phyloP scores from a whole-genome alignment of 2,797 vertebrate species.

The Pseudochromis fuscus region DNA sequence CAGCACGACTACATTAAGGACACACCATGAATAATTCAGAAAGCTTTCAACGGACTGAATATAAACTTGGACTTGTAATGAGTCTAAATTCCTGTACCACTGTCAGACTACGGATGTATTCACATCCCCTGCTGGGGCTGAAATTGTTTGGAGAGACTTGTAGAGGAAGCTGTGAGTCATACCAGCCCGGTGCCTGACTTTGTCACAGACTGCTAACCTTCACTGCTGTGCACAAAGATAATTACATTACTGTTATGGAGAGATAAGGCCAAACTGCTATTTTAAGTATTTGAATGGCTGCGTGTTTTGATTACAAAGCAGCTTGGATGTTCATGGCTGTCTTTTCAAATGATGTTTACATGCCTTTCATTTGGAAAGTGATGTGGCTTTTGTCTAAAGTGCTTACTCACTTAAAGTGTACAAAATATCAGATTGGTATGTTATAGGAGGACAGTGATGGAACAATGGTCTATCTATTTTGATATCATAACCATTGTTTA shows the following conservation, averaged over 20 bases:
- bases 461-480: conserved; percentile 30
- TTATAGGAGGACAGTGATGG: conserved; percentile 12
- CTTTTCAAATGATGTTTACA: conserved; percentile 59
- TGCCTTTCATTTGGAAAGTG: conserved; percentile 44
- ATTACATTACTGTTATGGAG: conserved; percentile 75
- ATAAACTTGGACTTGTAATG: conserved; percentile 77
- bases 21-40: conserved; percentile 79
- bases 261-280: conserved; percentile 71
- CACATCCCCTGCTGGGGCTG: conserved; percentile 74
- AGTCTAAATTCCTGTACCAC: conserved; percentile 76
- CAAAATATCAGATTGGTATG: conserved; percentile 32
- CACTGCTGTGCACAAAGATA: conserved; percentile 72
- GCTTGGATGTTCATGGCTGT: conserved; percentile 48
- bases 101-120: conserved; percentile 74
- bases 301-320: conserved; percentile 67
- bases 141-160: conserved; percentile 77
- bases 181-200: conserved; percentile 70
- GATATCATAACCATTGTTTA: conserved; percentile 29
- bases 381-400: conserved; percentile 32
- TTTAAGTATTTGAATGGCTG: conserved; percentile 69
- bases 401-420: conserved; percentile 10
- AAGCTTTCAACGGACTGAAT: conserved; percentile 73
- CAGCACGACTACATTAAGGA: conserved; percentile 77
- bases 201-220: conserved; percentile 79
- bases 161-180: conserved; percentile 79